These are phyloP conservation scores for Apis mellifera DNA, from an alignment of 1,140 invertebrate species.

Conservation along the genomic window Amel_HAv3.1 CM009938.2:1940501-1941000, in stretches of 20 bases:
- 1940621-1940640: slow-evolving; percentile 14
- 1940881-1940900: background rate
- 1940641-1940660: slow-evolving; percentile 30
- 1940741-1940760: slow-evolving; percentile 37
- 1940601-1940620: background rate
- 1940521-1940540: slow-evolving; percentile 26
- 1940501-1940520: background rate
- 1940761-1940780: background rate
- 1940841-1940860: slow-evolving; percentile 39
- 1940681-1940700: slow-evolving; percentile 49
- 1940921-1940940: background rate
- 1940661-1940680: slow-evolving; percentile 65
- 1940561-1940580: slow-evolving; percentile 55
- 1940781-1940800: slow-evolving; percentile 54
- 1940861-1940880: background rate
- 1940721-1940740: slow-evolving; percentile 45
- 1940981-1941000: background rate
- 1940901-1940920: too few species aligned
- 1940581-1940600: too few species aligned
- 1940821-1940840: slow-evolving; percentile 74
- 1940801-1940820: background rate
- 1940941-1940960: too few species aligned
- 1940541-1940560: slow-evolving; percentile 55
- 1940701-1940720: slow-evolving; percentile 7
- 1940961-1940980: background rate